phyloP scores from a whole-genome alignment of 1,140 invertebrate species.

The Orchesella cincta region DNA sequence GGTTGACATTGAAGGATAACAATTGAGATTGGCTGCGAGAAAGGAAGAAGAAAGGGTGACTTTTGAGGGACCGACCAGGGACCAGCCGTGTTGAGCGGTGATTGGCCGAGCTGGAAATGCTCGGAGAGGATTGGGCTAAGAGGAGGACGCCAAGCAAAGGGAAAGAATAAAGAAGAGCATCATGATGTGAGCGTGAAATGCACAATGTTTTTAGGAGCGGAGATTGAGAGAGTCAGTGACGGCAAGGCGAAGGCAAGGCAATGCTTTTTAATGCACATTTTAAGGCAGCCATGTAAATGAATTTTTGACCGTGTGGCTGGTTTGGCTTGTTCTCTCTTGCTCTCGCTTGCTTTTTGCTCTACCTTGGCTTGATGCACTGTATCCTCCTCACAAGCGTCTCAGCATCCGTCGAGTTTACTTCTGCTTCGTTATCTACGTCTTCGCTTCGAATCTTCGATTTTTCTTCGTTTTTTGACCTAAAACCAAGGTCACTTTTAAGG shows the following conservation, averaged over 20 bases:
- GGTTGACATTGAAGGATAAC: not conserved
- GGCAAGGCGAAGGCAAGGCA: not conserved
- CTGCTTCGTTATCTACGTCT: conserved; percentile 14
- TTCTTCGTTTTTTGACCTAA: conserved; percentile 26
- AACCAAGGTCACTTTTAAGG: conserved; percentile 23
- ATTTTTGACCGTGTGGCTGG: not conserved
- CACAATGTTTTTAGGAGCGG: not conserved
- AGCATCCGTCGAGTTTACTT: conserved; percentile 15
- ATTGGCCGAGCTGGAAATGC: not conserved
- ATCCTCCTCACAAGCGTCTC: conserved; percentile 23
- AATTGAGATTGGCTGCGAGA: not conserved
- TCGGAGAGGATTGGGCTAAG: not conserved
- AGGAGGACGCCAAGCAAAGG: not conserved
- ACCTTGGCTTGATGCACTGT: too few species aligned
- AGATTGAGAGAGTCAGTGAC: not conserved
- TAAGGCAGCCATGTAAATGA: conserved; percentile 16
- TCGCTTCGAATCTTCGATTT: conserved; percentile 23
- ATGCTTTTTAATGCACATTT: not conserved
- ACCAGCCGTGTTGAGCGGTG: not conserved
- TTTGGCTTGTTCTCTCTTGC: not conserved
- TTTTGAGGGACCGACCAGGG: conserved; percentile 3
- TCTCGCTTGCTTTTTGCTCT: not conserved
- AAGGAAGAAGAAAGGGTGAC: conserved; percentile 5
- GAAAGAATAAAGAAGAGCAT: not conserved
- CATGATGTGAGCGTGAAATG: not conserved